Evolutionary conservation across 2,888 invertebrate species (phyloP).

Genomic region (Pyrochroa serraticornis): DNA sequence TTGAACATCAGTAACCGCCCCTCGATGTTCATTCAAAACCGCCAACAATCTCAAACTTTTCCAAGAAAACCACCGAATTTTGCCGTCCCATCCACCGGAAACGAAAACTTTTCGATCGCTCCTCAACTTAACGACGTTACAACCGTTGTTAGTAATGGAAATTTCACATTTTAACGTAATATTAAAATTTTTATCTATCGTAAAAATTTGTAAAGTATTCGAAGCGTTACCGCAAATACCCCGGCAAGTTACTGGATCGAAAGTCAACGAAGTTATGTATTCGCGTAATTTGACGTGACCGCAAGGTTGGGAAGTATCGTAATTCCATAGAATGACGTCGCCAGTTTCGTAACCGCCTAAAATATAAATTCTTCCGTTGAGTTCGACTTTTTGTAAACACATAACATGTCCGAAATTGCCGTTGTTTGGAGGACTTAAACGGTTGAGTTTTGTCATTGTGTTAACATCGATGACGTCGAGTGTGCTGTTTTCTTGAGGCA

Average conservation of each 20-base stretch:
- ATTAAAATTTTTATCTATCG: slow-evolving; percentile 62
- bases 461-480: slow-evolving; percentile 59
- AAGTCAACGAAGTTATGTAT: slow-evolving; percentile 75
- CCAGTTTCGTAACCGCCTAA: slow-evolving; percentile 79
- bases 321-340: slow-evolving; percentile 74
- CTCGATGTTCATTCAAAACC: slow-evolving; percentile 75
- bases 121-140: slow-evolving; percentile 71
- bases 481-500: slow-evolving; percentile 68
- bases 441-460: slow-evolving; percentile 52
- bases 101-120: slow-evolving; percentile 75
- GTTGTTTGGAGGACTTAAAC: slow-evolving; percentile 55
- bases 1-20: slow-evolving; percentile 72
- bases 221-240: slow-evolving; percentile 73
- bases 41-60: slow-evolving; percentile 70
- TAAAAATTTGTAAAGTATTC: slow-evolving; percentile 65
- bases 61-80: slow-evolving; percentile 78
- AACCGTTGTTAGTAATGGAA: slow-evolving; percentile 74
- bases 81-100: slow-evolving; percentile 79
- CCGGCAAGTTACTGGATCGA: slow-evolving; percentile 67
- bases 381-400: slow-evolving; percentile 64
- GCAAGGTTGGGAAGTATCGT: slow-evolving; percentile 63
- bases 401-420: slow-evolving; percentile 68
- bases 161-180: slow-evolving; percentile 67
- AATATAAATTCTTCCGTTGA: slow-evolving; percentile 61
- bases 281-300: slow-evolving; percentile 65